Evolutionary conservation across 2,113 vertebrate genomes (phyloP).

Genomic region (Dicrurus megarhynchus): DNA sequence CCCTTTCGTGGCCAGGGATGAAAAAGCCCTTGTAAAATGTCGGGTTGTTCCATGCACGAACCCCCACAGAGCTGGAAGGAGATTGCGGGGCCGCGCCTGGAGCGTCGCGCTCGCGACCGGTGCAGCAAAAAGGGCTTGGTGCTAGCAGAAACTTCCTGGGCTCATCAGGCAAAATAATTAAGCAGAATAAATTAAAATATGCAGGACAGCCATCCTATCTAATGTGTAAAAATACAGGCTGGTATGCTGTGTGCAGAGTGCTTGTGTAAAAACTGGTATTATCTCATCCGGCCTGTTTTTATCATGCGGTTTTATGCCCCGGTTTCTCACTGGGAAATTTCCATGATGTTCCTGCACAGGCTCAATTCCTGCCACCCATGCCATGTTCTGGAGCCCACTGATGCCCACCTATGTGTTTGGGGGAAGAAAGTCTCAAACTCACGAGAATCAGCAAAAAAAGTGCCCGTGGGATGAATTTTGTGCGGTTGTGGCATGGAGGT

Average conservation of each 20-base stretch:
- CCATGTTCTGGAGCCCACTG: rapidly evolving
- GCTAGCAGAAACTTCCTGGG: not conserved
- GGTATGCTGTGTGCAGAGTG: rapidly evolving
- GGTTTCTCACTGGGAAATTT: not conserved
- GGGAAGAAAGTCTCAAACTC: not conserved
- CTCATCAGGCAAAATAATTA: not conserved
- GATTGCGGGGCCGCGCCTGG: rapidly evolving
- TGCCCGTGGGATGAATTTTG: rapidly evolving
- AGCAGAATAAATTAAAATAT: not conserved
- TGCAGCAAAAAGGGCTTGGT: not conserved
- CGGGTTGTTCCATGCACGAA: not conserved
- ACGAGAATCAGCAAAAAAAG: not conserved
- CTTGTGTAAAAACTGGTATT: rapidly evolving
- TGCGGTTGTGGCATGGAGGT: rapidly evolving
- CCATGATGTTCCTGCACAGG: rapidly evolving
- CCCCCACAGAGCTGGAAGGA: not conserved
- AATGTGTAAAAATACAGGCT: not conserved
- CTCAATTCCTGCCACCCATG: not conserved
- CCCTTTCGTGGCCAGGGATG: not conserved
- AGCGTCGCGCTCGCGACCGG: rapidly evolving
- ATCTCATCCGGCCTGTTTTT: not conserved
- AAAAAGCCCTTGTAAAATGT: not conserved
- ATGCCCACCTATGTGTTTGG: rapidly evolving
- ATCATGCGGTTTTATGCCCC: not conserved
- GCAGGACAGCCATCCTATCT: not conserved